Evolutionary conservation across 2,113 vertebrate species (phyloP).

Genomic region (Felis catus): F.catus_Fca126_mat1.0 CM031412.1:26484501-26485000

Average conservation of each 20-base stretch:
- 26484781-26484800: not conserved
- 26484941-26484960: not conserved
- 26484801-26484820: not conserved
- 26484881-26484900: not conserved
- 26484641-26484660: not conserved
- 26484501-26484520: not conserved
- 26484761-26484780: not conserved
- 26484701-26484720: not conserved
- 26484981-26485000: not conserved
- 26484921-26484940: not conserved
- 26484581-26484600: not conserved
- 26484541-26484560: not conserved
- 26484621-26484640: not conserved
- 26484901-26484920: not conserved
- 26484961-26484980: not conserved
- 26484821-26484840: not conserved
- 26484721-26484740: not conserved
- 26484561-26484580: not conserved
- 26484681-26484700: not conserved
- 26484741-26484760: not conserved
- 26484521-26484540: constrained; percentile 25
- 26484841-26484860: not conserved
- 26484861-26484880: not conserved
- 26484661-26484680: not conserved
- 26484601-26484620: not conserved